Conservation (phyloP, 2,797 vertebrate species). For the Pseudocheirus occidentalis region DNA sequence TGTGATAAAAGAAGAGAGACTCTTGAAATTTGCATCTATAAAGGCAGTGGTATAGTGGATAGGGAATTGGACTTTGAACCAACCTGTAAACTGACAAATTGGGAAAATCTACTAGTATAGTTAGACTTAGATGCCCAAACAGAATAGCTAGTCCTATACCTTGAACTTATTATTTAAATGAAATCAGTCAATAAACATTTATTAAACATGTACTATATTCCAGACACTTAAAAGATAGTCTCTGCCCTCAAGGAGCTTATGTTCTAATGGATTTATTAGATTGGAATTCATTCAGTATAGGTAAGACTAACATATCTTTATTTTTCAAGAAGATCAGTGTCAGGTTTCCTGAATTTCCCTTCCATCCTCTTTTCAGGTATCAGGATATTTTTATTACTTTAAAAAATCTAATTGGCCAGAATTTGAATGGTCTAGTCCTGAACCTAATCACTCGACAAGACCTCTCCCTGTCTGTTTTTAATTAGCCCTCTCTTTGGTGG, state of each 20-base stretch:
- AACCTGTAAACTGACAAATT: background rate
- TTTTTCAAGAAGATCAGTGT: background rate
- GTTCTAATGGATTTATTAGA: background rate
- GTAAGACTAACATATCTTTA: background rate
- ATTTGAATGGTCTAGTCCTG: background rate
- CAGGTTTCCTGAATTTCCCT: background rate
- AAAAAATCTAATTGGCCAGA: background rate
- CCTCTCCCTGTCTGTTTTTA: background rate
- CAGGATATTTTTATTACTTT: background rate
- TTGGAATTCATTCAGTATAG: background rate
- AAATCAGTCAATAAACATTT: background rate
- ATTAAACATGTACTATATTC: background rate
- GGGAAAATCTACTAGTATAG: background rate
- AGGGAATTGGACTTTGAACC: background rate
- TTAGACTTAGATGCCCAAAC: background rate
- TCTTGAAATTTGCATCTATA: background rate
- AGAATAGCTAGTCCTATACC: background rate
- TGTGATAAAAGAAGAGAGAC: background rate
- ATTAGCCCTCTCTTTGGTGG: conserved; percentile 22
- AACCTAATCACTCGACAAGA: background rate
- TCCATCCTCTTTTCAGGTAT: background rate
- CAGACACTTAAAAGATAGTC: background rate
- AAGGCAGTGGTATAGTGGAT: background rate
- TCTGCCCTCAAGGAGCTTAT: background rate
- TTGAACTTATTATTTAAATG: background rate